Conservation (phyloP, 2,797 vertebrate species). For the Cebuella pygmaea region DNA sequence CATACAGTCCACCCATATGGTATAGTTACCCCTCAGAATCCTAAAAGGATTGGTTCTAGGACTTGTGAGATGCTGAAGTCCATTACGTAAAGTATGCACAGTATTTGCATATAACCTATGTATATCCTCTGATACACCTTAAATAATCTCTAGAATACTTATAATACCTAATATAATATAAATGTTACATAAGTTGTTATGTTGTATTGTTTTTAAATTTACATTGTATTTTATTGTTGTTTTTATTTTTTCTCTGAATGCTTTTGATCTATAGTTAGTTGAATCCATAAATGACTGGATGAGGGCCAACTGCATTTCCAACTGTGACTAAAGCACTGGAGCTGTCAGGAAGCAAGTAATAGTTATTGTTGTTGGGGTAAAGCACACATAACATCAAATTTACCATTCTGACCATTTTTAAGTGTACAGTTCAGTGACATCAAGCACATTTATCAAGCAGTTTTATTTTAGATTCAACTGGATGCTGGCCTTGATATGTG, state of each 20-base stretch:
- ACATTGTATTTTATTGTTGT: background rate
- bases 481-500: background rate
- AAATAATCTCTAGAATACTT: background rate
- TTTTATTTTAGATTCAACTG: constrained; percentile 10
- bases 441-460: background rate
- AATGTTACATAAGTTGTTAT: background rate
- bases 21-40: background rate
- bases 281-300: background rate
- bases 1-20: background rate
- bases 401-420: background rate
- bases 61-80: background rate
- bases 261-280: background rate
- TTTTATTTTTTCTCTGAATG: background rate
- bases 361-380: background rate
- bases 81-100: background rate
- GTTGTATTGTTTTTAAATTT: background rate
- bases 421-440: background rate
- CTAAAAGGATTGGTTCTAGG: background rate
- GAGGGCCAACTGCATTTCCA: background rate
- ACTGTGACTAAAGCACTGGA: background rate
- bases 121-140: background rate
- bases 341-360: constrained; percentile 5
- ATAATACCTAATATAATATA: background rate
- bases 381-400: background rate
- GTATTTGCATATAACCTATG: background rate